Conservation (phyloP, 2,113 vertebrate genomes). For the Calyptomena viridis region DNA sequence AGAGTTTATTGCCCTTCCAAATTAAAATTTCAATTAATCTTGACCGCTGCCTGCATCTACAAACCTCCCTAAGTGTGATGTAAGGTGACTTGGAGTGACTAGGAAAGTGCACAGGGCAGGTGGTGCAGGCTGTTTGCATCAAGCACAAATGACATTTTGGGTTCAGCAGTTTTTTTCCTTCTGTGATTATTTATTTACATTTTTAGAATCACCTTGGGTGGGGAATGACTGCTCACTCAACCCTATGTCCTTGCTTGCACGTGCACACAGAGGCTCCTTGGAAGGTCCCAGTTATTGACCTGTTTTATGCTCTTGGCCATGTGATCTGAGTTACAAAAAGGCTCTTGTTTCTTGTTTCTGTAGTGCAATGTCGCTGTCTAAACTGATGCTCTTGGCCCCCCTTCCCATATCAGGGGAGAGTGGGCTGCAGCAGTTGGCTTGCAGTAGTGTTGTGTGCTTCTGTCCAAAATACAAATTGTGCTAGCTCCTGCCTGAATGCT, state of each 20-base stretch:
- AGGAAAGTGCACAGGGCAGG: neutral
- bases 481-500: neutral
- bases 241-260: neutral
- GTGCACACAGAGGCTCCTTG: neutral
- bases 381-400: neutral
- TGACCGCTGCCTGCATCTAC: neutral
- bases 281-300: neutral
- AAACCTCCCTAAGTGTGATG: rapidly evolving
- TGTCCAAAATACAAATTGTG: neutral
- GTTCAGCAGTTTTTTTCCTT: neutral
- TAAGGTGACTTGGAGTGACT: neutral
- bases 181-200: neutral
- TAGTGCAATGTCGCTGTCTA: neutral
- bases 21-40: neutral
- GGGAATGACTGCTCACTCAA: neutral
- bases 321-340: neutral
- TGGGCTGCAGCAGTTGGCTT: neutral
- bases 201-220: neutral
- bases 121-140: neutral
- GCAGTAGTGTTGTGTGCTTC: neutral
- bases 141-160: neutral
- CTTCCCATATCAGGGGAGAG: neutral
- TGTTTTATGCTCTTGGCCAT: neutral
- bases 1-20: neutral
- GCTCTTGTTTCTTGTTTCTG: neutral